Percentiles rank a stretch among this genome's conserved stretches.
Evolutionary conservation across 92 coral and sea anemone species (phyloP).

Genomic region (Epizoanthus stellaris): DNA sequence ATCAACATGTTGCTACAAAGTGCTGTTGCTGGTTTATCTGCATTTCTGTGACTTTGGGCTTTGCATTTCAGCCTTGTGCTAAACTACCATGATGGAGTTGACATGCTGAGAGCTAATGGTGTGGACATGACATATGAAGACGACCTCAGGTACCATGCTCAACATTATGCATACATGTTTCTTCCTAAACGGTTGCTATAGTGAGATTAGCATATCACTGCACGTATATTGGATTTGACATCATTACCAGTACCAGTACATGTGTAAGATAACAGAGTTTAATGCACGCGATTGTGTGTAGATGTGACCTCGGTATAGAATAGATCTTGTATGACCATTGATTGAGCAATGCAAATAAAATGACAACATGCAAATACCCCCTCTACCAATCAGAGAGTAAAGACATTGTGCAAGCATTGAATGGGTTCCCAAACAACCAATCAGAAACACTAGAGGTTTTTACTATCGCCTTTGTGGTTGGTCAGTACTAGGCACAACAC

Average conservation of each 20-base stretch:
- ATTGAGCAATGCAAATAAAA: too few relatives aligned
- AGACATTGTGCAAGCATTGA: not conserved
- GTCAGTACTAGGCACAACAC: not conserved
- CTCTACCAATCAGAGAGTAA: not conserved
- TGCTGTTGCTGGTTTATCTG: too few relatives aligned
- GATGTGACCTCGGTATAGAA: too few relatives aligned
- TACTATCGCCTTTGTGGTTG: too few relatives aligned
- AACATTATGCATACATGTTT: not conserved
- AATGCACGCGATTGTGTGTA: too few relatives aligned
- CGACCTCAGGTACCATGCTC: slow-evolving; percentile 77
- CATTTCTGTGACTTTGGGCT: not conserved
- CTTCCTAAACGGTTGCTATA: not conserved
- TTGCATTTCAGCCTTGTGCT: slow-evolving; percentile 76
- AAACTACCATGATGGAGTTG: slow-evolving; percentile 88
- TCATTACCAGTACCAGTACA: too few relatives aligned
- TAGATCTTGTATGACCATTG: too few relatives aligned
- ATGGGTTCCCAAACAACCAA: not conserved
- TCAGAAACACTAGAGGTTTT: too few relatives aligned
- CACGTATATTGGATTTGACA: too few relatives aligned
- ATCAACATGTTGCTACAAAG: too few relatives aligned
- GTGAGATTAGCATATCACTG: not conserved
- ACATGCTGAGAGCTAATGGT: slow-evolving; percentile 93
- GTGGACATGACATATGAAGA: slow-evolving; percentile 96
- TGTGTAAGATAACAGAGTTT: too few relatives aligned
- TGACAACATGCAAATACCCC: too few relatives aligned